Conservation (phyloP, 2,797 vertebrate genomes). For the Pantherophis alleghaniensis region DNA sequence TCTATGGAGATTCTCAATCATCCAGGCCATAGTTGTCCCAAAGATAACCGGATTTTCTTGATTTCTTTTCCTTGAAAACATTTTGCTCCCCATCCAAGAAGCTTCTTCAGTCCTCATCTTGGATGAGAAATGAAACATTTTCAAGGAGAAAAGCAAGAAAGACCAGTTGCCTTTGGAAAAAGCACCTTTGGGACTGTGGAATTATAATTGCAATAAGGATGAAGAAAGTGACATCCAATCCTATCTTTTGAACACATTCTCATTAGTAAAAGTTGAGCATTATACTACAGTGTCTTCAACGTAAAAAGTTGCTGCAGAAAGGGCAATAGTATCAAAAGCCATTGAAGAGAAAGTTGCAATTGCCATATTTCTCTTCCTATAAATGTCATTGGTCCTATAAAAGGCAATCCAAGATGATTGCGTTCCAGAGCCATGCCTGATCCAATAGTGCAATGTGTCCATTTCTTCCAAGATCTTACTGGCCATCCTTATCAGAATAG, state of each 20-base stretch:
- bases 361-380: background rate
- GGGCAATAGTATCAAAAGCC: too few species aligned
- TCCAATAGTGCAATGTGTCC: background rate
- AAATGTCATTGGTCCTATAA: background rate
- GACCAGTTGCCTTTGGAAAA: too few species aligned
- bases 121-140: too few species aligned
- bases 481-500: background rate
- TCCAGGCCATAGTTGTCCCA: too few species aligned
- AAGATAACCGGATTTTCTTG: too few species aligned
- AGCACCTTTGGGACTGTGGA: background rate
- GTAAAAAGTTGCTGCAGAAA: background rate
- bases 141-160: too few species aligned
- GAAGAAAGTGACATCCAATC: background rate
- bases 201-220: background rate
- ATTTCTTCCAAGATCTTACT: background rate
- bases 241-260: background rate
- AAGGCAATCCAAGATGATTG: background rate
- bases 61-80: background rate
- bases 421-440: background rate
- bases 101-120: too few species aligned
- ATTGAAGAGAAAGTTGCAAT: too few species aligned
- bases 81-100: too few species aligned
- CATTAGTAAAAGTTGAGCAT: background rate
- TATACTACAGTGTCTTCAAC: background rate
- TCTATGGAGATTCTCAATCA: too few species aligned